A percentile compares a stretch with the other conserved stretches of the same genome.
Evolutionary conservation across 2,888 invertebrate genomes (phyloP).

Genomic region (Saturnia japonica): DNA sequence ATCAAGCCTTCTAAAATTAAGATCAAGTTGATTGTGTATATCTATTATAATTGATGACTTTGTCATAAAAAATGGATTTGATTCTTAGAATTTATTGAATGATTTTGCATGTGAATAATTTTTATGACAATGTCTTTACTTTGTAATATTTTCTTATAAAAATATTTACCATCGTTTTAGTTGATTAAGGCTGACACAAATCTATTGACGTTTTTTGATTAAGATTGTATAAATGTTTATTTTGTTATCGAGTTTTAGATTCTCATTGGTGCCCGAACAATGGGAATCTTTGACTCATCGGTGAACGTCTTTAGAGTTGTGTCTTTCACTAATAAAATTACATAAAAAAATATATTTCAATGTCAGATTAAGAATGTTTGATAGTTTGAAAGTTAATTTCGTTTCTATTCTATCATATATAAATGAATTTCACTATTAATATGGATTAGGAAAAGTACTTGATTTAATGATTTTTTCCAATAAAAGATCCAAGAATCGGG

Average conservation of each 20-base stretch:
- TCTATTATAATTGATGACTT: constrained; percentile 49
- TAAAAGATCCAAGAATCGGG: constrained; percentile 74
- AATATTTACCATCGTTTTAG: constrained; percentile 25
- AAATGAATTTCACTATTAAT: constrained; percentile 46
- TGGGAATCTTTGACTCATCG: constrained; percentile 40
- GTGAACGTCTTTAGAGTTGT: constrained; percentile 35
- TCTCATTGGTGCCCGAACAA: constrained; percentile 63
- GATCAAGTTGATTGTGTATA: neutral
- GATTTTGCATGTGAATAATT: constrained; percentile 49
- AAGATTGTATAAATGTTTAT: constrained; percentile 28
- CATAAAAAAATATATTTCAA: neutral
- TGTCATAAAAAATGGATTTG: constrained; percentile 54
- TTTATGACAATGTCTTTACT: constrained; percentile 53
- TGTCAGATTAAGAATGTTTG: neutral
- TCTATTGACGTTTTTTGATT: constrained; percentile 33
- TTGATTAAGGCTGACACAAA: constrained; percentile 40
- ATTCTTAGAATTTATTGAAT: constrained; percentile 23
- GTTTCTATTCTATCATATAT: constrained; percentile 22
- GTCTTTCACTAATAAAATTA: constrained; percentile 33
- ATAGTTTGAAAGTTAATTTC: constrained; percentile 21
- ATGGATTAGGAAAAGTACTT: constrained; percentile 49
- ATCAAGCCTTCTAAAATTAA: neutral
- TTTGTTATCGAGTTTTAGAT: constrained; percentile 30
- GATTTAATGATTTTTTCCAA: constrained; percentile 69
- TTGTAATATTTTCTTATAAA: constrained; percentile 37